Percentiles rank a stretch among this genome's conserved stretches.
phyloP scores from a whole-genome alignment of 35 echinoderm and acorn worm genomes.

The Anneissia japonica region DNA sequence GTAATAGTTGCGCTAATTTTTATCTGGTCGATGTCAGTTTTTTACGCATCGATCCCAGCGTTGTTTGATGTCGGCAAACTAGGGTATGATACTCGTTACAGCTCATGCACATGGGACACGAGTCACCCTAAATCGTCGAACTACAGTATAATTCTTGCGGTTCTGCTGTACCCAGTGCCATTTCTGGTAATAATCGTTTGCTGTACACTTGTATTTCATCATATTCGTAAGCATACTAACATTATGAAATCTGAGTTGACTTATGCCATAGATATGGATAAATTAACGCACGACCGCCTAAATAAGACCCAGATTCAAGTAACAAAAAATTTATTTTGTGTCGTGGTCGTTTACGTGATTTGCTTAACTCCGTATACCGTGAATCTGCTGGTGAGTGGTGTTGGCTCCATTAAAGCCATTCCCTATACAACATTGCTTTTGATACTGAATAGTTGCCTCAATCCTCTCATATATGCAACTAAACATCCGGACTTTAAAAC shows the following conservation, averaged over 20 bases:
- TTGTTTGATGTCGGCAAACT: conserved; percentile 74
- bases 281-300: not conserved
- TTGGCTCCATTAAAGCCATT: not conserved
- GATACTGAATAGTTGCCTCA: not conserved
- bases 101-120: conserved; percentile 83
- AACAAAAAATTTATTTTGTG: not conserved
- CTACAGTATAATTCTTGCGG: conserved; percentile 66
- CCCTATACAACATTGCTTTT: not conserved
- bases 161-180: conserved; percentile 73
- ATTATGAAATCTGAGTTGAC: conserved; percentile 24
- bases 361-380: not conserved
- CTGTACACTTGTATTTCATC: conserved; percentile 51
- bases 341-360: not conserved
- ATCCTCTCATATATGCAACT: not conserved
- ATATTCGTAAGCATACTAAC: conserved; percentile 59
- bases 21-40: conserved; percentile 71
- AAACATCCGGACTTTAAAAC: not conserved
- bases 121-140: conserved; percentile 74
- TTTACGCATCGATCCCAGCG: conserved; percentile 55
- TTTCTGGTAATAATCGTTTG: conserved; percentile 50
- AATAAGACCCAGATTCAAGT: not conserved
- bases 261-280: too few relatives aligned
- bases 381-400: not conserved
- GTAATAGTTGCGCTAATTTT: not conserved
- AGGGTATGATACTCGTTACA: conserved; percentile 74